Evolutionary conservation across 2,888 invertebrate genomes (phyloP).

Genomic region (Thera britannica): DNA sequence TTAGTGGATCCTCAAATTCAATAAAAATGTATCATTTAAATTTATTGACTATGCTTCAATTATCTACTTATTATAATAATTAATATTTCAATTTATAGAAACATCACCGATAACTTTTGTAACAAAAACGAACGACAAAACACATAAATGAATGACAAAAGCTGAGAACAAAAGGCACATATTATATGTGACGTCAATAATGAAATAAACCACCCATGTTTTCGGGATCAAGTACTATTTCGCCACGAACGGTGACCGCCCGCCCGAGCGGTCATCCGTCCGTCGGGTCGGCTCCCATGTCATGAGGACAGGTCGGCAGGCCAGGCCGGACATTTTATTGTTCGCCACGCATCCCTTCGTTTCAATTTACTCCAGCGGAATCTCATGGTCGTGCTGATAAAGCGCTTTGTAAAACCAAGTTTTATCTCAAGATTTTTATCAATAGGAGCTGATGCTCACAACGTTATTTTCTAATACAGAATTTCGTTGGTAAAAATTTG

Average conservation of each 20-base stretch:
- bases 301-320: slow-evolving; percentile 38
- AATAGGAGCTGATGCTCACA: too few species aligned
- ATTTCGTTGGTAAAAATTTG: too few species aligned
- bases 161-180: not conserved
- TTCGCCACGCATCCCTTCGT: slow-evolving; percentile 47
- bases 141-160: not conserved
- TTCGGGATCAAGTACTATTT: slow-evolving; percentile 16
- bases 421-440: not conserved
- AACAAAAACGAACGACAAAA: not conserved
- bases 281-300: slow-evolving; percentile 38
- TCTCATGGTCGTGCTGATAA: slow-evolving; percentile 35
- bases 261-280: slow-evolving; percentile 40
- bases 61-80: too few species aligned
- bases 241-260: slow-evolving; percentile 33
- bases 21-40: too few species aligned
- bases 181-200: slow-evolving; percentile 3
- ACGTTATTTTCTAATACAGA: too few species aligned
- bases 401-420: slow-evolving; percentile 16
- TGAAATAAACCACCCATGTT: slow-evolving; percentile 21
- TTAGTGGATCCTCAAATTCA: too few species aligned
- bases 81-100: too few species aligned
- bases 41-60: too few species aligned
- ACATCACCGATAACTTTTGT: too few species aligned
- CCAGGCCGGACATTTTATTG: slow-evolving; percentile 47
- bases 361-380: slow-evolving; percentile 46